Base-by-base conservation (phyloP, 1,140 invertebrate species). In the Mylabris phalerata region DNA sequence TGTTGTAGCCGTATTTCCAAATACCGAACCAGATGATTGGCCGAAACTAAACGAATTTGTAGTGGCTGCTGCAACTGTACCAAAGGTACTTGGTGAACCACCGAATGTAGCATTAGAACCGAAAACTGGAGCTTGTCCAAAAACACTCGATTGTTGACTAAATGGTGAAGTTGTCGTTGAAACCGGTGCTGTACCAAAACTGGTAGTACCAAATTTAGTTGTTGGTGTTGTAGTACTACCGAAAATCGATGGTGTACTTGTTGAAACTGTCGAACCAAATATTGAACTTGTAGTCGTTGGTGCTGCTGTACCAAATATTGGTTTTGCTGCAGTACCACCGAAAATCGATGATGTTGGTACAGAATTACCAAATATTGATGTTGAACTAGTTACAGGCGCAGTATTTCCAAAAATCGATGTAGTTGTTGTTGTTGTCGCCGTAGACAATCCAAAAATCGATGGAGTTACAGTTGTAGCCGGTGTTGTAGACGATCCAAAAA, bases 181-280 rank as follows among this genome's bases (percentile, higher is more conserved):
- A 40, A 2, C 32, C 32, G 11, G 51, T 46, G 13, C 24, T 4
- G 32, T 13, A 10, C 51, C 51, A 46, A 54, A 54, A n/a, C n/a
- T 46, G 6, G 38, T 50, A 24, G 32, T 47, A 11, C 57, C 57
- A 32, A 59, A 59, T 41, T 46, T 39, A 10, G 57, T 32, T 26
- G 56, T 45, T 10, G 47, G 13, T 4, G 26, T 25, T 11, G 24
- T n/a, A 25, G 51, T 19, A 13, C 32, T 44, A 40, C 57, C 61
- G 46, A 63, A 63, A n/a, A 48, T 32, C 2, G 61, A 54, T 9
- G 45, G 3, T 3, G 27, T 48, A 47, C 38, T 47, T 19, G 45
- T 47, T 9, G 50, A 25, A 44, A 60, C 45, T 4, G 63, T 49
- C 24, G 44, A 49, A 11, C 61, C 66, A 61, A 71, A 71, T 32